Base-by-base conservation (phyloP, 2,797 vertebrate genomes). In the Cuculus canorus region DNA sequence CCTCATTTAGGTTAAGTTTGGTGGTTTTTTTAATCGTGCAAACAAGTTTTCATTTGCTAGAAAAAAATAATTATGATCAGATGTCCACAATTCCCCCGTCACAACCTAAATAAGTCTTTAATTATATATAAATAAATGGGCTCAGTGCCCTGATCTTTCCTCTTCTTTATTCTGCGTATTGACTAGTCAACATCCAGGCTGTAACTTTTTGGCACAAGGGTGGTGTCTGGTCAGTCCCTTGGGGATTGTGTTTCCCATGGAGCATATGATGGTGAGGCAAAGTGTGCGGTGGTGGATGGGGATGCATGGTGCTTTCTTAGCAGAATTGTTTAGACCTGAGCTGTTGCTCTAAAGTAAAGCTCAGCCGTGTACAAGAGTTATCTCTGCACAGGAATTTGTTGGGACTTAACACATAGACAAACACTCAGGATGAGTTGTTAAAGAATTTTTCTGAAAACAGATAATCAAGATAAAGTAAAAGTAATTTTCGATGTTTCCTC, bases 221-320 rank as follows among this genome's bases (percentile, higher is more conserved):
- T 54, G 18, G 35, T 54, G 52, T 24, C 47, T 21, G 17, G 7
- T 37, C 3, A 1, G 13, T 57, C 9, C 22, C 39, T 28, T 3
- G 24, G 14, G 70, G 27, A 4, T 56, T 33, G 7, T 0, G 1
- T 27, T 73, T 64, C 50, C n/a, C 17, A n/a, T 56, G 57, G 75
- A 54, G 23, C 19, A 13, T 6, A 27, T 0, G 4, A 19, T 2
- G 27, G 19, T 1, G 4, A 30, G 39, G 14, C 0, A 3, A 64
- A 28, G 25, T 30, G 47, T 27, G 19, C 11, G 52, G n/a, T 23
- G 30, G 18, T 56, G 65, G 37, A 17, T 2, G 2, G 7, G 21
- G 32, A 12, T 17, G 2, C 8, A 56, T 3, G 3, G 50, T 33
- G 12, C 8, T 86, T 78, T 69, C 45, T 65, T 17, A 64, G 30